Conservation (phyloP, 2,888 invertebrate genomes). For the Eulithis testata region DNA sequence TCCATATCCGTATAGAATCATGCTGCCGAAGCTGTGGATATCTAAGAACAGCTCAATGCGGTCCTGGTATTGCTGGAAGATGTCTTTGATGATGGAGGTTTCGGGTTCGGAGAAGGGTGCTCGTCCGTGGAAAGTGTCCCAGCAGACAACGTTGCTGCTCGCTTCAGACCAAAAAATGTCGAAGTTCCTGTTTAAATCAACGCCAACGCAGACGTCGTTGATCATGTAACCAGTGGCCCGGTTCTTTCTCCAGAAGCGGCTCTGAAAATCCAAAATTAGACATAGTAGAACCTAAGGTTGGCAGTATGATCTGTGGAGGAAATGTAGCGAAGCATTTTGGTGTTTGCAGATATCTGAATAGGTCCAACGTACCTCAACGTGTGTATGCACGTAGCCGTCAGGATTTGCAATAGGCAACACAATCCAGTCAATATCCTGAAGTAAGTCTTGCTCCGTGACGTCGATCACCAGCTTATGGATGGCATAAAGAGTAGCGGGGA, state of each 20-base stretch:
- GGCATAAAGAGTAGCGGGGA: conserved; percentile 86
- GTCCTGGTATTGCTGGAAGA: conserved; percentile 76
- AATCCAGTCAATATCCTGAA: conserved; percentile 87
- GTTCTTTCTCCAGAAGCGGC: conserved; percentile 88
- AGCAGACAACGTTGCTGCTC: conserved; percentile 81
- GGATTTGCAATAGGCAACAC: conserved; percentile 88
- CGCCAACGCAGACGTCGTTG: conserved; percentile 83
- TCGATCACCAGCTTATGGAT: conserved; percentile 87
- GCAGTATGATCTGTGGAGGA: too few relatives aligned
- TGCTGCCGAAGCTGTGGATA: conserved; percentile 90
- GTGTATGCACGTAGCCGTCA: conserved; percentile 88
- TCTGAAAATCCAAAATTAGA: conserved; percentile 61
- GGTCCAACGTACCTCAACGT: conserved; percentile 56
- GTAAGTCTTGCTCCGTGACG: conserved; percentile 77
- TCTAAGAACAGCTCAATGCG: conserved; percentile 87
- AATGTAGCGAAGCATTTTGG: too few relatives aligned
- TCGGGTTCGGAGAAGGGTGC: conserved; percentile 88
- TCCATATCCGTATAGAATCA: conserved; percentile 84
- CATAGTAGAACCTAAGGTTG: too few relatives aligned
- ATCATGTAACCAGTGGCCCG: conserved; percentile 73
- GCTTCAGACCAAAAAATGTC: conserved; percentile 88
- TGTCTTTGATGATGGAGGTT: conserved; percentile 68
- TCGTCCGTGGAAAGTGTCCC: conserved; percentile 86
- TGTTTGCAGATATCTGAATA: too few relatives aligned
- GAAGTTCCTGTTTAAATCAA: conserved; percentile 91